These are phyloP conservation scores for Habropoda laboriosa DNA, from an alignment of 1,140 invertebrate species.

Conservation along the genomic window DNA sequence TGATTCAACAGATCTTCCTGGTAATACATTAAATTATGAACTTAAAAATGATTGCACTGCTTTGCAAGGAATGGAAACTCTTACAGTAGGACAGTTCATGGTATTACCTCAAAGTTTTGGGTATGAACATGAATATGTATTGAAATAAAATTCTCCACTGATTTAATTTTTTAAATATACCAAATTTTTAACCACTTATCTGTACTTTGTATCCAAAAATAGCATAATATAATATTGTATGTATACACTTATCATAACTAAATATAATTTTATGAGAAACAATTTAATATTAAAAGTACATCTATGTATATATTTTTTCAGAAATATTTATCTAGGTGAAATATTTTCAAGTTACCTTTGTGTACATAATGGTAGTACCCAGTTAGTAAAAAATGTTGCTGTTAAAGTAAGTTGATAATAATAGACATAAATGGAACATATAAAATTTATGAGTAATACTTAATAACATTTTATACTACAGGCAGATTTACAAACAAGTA, in stretches of 20 bases:
- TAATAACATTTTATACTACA: conserved; percentile 70
- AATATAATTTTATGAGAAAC: conserved; percentile 13
- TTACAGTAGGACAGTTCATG: conserved; percentile 93
- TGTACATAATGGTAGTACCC: conserved; percentile 96
- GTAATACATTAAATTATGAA: conserved; percentile 89
- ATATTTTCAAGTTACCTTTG: conserved; percentile 99
- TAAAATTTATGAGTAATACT: neutral
- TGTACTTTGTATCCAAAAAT: neutral
- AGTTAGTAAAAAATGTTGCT: conserved; percentile 90
- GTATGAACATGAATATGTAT: conserved; percentile 80
- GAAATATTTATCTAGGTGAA: conserved; percentile 95
- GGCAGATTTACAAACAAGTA: conserved; percentile 96
- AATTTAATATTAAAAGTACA: neutral
- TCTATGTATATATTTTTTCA: conserved; percentile 75
- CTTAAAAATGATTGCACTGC: conserved; percentile 89
- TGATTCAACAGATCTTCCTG: conserved; percentile 92
- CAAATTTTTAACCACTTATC: neutral
- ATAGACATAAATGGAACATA: conserved; percentile 31
- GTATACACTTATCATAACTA: neutral
- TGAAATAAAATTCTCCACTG: neutral
- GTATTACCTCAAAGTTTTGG: conserved; percentile 97
- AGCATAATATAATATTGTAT: neutral
- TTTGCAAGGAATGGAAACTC: conserved; percentile 89
- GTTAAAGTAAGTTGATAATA: conserved; percentile 85
- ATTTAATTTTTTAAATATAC: neutral